Evolutionary conservation across 2,888 invertebrate species (phyloP).

Genomic region (Miltochrista miniata): DNA sequence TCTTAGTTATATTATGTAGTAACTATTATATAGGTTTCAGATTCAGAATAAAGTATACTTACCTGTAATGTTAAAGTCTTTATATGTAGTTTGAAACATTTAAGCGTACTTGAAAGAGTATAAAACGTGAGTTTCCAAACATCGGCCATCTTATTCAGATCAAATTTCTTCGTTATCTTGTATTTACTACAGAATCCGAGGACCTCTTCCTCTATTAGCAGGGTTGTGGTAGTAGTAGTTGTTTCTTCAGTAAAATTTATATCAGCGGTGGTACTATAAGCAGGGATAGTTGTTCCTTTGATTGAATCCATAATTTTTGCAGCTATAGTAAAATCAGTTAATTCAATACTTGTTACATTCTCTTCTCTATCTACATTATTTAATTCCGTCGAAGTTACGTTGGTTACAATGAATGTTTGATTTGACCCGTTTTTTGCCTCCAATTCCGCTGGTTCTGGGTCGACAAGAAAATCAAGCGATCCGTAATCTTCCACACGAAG

Average conservation of each 20-base stretch:
- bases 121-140: slow-evolving; percentile 53
- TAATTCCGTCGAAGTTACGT: slow-evolving; percentile 2
- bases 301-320: background rate
- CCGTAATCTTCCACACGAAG: slow-evolving; percentile 14
- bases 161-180: slow-evolving; percentile 23
- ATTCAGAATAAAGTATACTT: slow-evolving; percentile 11
- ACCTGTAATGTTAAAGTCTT: slow-evolving; percentile 37
- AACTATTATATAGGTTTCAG: background rate
- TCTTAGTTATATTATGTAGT: background rate
- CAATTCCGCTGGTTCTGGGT: background rate
- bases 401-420: slow-evolving; percentile 1
- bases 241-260: background rate
- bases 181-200: slow-evolving; percentile 21
- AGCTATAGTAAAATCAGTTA: slow-evolving; percentile 2
- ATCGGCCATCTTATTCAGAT: slow-evolving; percentile 39
- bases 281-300: background rate
- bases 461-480: slow-evolving; percentile 5
- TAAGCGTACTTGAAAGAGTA: slow-evolving; percentile 34
- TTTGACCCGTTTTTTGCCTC: background rate
- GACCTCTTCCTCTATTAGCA: background rate
- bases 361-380: slow-evolving; percentile 1
- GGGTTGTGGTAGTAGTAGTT: background rate
- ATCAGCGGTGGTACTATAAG: background rate
- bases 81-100: slow-evolving; percentile 52
- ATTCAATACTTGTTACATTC: slow-evolving; percentile 1